Evolutionary conservation across 2,888 invertebrate species (phyloP), one percentile per base, ranked within the genome.

Genomic region (Amorpha juglandis): DNA sequence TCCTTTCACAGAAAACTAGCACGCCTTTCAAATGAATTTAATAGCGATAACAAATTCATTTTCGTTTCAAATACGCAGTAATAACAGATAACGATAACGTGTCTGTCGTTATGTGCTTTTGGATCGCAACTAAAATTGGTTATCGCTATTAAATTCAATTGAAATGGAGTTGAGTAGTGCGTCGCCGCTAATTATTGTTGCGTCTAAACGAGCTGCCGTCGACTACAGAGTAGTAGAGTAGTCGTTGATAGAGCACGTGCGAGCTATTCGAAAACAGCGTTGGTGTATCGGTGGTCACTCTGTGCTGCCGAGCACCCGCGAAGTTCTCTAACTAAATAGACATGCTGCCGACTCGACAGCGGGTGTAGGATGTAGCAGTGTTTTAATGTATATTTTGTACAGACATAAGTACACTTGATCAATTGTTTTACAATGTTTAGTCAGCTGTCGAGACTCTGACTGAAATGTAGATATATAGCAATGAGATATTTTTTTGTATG

Each of bases 311-410:
- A 38, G 11, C 58, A 11, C 19, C 6, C 19, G 14, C 42, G 38
- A 19, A 2, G 19, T 19, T 19, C 35, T 9, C n/a, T 33, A 12
- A 33, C n/a, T 33, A 12, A 33, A 35, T 14, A 27, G 35, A 33
- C 53, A n/a, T 33, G 53, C 33, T 53, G 53, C 14, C 53, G 33
- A 19, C 42, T 21, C 58, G 9, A 11, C 9, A 50, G 38, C 58
- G 12, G 16, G n/a, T n/a, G 38, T 19, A 58, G 38, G 27, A 38
- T 58, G 58, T 65, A 58, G 48, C 47, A 35, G 14, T 33, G 64
- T 47, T 66, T 27, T 65, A 52, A 62, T 74, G 71, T 75, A 75
- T 73, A 75, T 72, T 71, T 74, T 76, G 73, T 76, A 74, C 70
- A 73, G 69, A 55, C 67, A 67, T 64, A 63, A 65, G 52, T 58